phyloP scores from a whole-genome alignment of 1,140 invertebrate species.

The Planococcus citri region DNA sequence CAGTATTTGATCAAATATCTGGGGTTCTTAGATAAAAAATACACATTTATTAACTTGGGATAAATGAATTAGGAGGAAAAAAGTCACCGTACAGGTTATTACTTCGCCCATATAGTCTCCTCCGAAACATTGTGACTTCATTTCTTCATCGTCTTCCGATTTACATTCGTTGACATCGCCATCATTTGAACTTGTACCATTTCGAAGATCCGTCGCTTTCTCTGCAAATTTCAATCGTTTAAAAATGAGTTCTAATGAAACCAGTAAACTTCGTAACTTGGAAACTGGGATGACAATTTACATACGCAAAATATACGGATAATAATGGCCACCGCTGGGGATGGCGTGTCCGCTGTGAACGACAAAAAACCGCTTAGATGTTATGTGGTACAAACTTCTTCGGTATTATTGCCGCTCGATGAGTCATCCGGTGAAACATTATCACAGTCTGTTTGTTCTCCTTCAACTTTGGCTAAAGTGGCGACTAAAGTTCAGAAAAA shows the following conservation, averaged over 20 bases:
- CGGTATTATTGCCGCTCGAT: slow-evolving; percentile 36
- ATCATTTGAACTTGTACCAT: slow-evolving; percentile 98
- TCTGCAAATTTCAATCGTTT: no score
- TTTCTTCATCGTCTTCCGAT: slow-evolving; percentile 92
- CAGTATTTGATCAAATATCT: slow-evolving; percentile 79
- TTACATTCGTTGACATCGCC: slow-evolving; percentile 90
- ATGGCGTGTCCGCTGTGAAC: slow-evolving; percentile 96
- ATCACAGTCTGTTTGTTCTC: slow-evolving; percentile 67
- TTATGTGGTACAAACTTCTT: slow-evolving; percentile 68
- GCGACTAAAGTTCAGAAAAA: slow-evolving; percentile 60
- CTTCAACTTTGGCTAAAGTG: slow-evolving; percentile 87
- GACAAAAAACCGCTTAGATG: slow-evolving; percentile 89
- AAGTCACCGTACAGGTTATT: neutral
- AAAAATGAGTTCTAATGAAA: neutral
- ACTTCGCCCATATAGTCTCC: slow-evolving; percentile 92
- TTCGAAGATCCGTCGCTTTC: slow-evolving; percentile 61
- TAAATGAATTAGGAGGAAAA: no score
- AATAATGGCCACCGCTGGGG: slow-evolving; percentile 93
- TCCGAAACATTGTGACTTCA: slow-evolving; percentile 95
- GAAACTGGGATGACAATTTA: slow-evolving; percentile 21
- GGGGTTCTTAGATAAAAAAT: slow-evolving; percentile 30
- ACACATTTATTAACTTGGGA: slow-evolving; percentile 2
- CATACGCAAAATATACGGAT: slow-evolving; percentile 89
- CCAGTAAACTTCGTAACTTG: neutral
- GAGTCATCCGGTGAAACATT: slow-evolving; percentile 19